Conservation (phyloP, 2,888 invertebrate genomes). For the Eupsilia transversa region DNA sequence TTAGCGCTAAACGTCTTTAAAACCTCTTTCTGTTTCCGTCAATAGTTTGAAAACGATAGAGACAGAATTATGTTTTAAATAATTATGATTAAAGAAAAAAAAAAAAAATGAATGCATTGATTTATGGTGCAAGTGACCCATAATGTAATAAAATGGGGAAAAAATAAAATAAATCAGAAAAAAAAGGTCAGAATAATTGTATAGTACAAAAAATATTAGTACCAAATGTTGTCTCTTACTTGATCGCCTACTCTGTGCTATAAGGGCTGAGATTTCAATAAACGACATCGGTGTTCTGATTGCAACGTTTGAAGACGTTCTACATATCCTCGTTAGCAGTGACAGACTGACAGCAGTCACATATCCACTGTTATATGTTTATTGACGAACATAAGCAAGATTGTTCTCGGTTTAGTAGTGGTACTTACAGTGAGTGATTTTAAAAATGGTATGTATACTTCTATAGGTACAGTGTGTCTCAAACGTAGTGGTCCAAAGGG, state of each 20-base stretch:
- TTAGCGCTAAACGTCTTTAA: too few relatives aligned
- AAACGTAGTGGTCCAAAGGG: too few relatives aligned
- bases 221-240: slow-evolving; percentile 58
- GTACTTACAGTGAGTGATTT: slow-evolving; percentile 8
- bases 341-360: slow-evolving; percentile 70
- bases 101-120: too few relatives aligned
- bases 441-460: background rate
- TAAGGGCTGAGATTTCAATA: slow-evolving; percentile 87
- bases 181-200: too few relatives aligned
- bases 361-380: slow-evolving; percentile 36
- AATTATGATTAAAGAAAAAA: too few relatives aligned
- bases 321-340: slow-evolving; percentile 80
- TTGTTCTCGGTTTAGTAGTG: slow-evolving; percentile 27
- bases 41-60: too few relatives aligned
- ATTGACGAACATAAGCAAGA: slow-evolving; percentile 36
- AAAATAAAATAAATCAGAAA: too few relatives aligned
- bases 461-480: too few relatives aligned
- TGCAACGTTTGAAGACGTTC: slow-evolving; percentile 77
- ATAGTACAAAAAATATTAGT: background rate
- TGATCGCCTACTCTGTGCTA: slow-evolving; percentile 71
- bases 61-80: too few relatives aligned
- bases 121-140: too few relatives aligned
- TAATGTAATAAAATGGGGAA: too few relatives aligned
- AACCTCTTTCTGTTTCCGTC: too few relatives aligned
- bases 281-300: slow-evolving; percentile 84